Evolutionary conservation across 2,797 vertebrate species (phyloP).

Genomic region (Thalassophryne amazonica): DNA sequence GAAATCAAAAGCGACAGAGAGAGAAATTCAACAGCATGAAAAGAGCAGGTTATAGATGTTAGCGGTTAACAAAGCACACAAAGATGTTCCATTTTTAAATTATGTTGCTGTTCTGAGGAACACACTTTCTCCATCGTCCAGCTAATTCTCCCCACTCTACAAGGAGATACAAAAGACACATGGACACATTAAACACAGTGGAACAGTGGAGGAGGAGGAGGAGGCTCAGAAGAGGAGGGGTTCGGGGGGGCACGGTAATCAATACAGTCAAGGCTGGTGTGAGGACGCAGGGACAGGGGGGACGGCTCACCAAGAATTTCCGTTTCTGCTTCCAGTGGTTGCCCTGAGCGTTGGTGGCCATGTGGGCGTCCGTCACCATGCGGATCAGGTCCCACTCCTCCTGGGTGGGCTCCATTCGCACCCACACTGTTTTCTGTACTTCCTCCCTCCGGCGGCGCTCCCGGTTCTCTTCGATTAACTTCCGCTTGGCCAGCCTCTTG

Average conservation of each 20-base stretch:
- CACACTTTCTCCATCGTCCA: conserved; percentile 73
- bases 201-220: conserved; percentile 26
- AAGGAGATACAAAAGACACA: conserved; percentile 81
- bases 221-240: background rate
- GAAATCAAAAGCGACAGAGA: conserved; percentile 49
- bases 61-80: conserved; percentile 32
- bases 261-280: conserved; percentile 21
- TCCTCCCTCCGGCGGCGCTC: conserved; percentile 90
- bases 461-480: conserved; percentile 95
- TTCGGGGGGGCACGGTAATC: conserved; percentile 23
- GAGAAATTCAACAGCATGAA: conserved; percentile 35
- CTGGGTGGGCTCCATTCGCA: conserved; percentile 89
- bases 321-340: conserved; percentile 98
- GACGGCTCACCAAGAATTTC: conserved; percentile 93
- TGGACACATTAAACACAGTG: conserved; percentile 71
- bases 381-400: conserved; percentile 98
- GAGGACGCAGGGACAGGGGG: background rate
- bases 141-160: conserved; percentile 80
- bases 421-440: conserved; percentile 88
- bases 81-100: conserved; percentile 67
- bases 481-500: conserved; percentile 94
- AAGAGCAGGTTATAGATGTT: conserved; percentile 51
- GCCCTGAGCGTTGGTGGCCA: conserved; percentile 96
- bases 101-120: conserved; percentile 72
- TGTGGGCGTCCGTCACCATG: conserved; percentile 93